Evolutionary conservation across 2,113 vertebrate genomes (phyloP).

Genomic region (Gambusia affinis): DNA sequence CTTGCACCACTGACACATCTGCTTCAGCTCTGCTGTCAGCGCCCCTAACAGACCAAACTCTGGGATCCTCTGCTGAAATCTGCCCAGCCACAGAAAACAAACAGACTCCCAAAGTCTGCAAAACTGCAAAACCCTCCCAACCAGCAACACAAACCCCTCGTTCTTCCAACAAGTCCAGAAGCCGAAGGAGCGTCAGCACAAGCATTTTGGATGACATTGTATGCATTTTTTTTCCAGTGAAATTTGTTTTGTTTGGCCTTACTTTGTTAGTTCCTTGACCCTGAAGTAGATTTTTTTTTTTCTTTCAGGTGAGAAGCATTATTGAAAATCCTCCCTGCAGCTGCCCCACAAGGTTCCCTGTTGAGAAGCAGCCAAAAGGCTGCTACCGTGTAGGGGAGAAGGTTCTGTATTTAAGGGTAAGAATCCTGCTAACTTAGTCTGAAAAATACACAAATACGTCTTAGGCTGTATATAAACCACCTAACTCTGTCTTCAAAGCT

Average conservation of each 20-base stretch:
- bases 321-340: slow-evolving; percentile 93
- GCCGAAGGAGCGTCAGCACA: slow-evolving; percentile 84
- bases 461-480: background rate
- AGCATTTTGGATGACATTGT: slow-evolving; percentile 92
- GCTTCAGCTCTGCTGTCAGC: slow-evolving; percentile 19
- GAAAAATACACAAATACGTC: background rate
- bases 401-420: slow-evolving; percentile 96
- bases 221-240: slow-evolving; percentile 51
- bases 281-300: background rate
- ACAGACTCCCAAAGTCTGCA: slow-evolving; percentile 21
- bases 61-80: slow-evolving; percentile 18
- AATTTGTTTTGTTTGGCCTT: background rate
- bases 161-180: slow-evolving; percentile 83
- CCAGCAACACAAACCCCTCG: slow-evolving; percentile 35
- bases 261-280: too few relatives aligned
- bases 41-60: slow-evolving; percentile 21
- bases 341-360: slow-evolving; percentile 89
- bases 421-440: slow-evolving; percentile 13
- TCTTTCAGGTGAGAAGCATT: slow-evolving; percentile 89
- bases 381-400: slow-evolving; percentile 96
- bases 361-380: slow-evolving; percentile 95
- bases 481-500: background rate
- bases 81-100: slow-evolving; percentile 26
- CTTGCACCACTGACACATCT: slow-evolving; percentile 41
- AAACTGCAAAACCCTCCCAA: slow-evolving; percentile 24